phyloP scores from a whole-genome alignment of 2,113 vertebrate species.

The Hypomesus transpacificus region DNA sequence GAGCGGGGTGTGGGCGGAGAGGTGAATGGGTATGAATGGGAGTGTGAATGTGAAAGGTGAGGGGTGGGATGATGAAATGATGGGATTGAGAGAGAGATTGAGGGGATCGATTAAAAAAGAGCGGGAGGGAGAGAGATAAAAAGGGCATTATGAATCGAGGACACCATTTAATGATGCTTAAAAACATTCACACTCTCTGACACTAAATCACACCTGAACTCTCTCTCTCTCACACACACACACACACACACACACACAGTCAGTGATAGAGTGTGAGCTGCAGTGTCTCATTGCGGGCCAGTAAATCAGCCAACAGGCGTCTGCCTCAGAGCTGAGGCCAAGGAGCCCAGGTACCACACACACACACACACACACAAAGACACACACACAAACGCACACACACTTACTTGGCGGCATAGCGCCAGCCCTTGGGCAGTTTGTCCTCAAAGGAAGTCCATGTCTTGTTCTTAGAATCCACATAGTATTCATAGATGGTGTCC shows the following conservation, averaged over 20 bases:
- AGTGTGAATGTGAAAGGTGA: conserved; percentile 19
- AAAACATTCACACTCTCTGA: not conserved
- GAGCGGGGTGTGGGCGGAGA: conserved; percentile 9
- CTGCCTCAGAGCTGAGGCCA: not conserved
- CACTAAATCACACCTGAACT: not conserved
- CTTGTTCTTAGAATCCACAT: conserved; percentile 79
- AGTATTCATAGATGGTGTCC: conserved; percentile 88
- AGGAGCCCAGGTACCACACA: conserved; percentile 12
- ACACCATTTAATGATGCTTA: not conserved
- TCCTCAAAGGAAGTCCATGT: conserved; percentile 84
- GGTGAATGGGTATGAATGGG: conserved; percentile 4
- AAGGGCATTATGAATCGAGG: conserved; percentile 20
- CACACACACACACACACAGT: not conserved
- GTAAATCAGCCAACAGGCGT: conserved; percentile 1
- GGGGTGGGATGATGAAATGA: not conserved
- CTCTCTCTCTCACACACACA: not conserved
- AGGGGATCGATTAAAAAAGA: conserved; percentile 1
- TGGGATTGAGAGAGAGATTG: conserved; percentile 4
- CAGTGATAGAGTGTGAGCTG: not conserved
- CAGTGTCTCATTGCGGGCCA: not conserved
- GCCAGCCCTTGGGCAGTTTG: conserved; percentile 80
- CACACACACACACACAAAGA: not conserved
- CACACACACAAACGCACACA: not conserved
- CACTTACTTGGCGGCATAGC: conserved; percentile 77
- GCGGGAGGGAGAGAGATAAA: not conserved